These are phyloP conservation scores for Pangasius krempfi DNA, from an alignment of 2,797 vertebrate species.

Conservation along the genomic window DNA sequence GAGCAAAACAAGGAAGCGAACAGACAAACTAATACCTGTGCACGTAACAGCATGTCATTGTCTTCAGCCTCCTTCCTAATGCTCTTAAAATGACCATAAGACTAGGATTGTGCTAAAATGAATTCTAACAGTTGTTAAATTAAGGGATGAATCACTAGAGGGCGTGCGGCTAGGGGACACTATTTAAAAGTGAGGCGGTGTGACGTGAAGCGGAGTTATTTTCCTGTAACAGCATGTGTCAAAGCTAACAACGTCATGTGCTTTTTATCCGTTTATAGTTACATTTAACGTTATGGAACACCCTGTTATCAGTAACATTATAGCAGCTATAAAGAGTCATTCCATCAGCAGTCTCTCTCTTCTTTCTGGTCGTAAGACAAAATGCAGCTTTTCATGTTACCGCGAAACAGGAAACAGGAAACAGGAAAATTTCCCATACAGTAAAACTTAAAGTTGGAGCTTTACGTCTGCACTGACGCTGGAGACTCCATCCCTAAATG, in stretches of 20 bases:
- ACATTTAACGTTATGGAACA: neutral
- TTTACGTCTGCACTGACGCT: neutral
- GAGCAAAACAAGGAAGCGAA: too few species aligned
- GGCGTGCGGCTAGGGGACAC: too few species aligned
- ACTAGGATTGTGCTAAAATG: too few species aligned
- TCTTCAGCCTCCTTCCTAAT: neutral
- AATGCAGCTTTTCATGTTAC: neutral
- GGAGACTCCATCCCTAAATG: neutral
- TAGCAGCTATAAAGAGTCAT: neutral
- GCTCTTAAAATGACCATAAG: too few species aligned
- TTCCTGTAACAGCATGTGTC: neutral
- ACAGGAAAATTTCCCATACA: neutral
- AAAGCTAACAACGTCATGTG: neutral
- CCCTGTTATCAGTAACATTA: neutral
- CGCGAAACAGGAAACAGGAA: neutral
- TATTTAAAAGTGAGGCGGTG: neutral
- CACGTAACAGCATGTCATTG: too few species aligned
- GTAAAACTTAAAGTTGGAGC: neutral
- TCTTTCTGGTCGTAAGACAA: neutral
- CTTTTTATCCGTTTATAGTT: neutral
- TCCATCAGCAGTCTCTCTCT: neutral
- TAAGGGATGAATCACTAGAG: too few species aligned
- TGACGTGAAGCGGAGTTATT: neutral
- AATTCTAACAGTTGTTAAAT: too few species aligned
- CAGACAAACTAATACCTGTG: too few species aligned